Conservation (phyloP, 2,113 vertebrate genomes). For the Vulpes lagopus region DNA sequence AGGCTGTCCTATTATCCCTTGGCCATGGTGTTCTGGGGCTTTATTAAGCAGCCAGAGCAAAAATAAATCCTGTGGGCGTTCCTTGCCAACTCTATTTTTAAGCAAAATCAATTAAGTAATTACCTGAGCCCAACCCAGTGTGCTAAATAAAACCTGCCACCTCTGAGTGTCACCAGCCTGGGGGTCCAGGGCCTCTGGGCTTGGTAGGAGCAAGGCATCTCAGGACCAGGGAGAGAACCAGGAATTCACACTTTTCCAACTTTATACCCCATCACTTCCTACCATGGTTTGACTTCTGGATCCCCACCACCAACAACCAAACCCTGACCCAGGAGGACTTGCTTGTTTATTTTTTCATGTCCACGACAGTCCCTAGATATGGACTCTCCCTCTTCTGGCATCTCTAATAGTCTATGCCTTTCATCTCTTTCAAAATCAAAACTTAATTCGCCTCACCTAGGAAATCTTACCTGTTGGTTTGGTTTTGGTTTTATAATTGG, state of each 20-base stretch:
- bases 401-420: not conserved
- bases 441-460: not conserved
- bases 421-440: slow-evolving; percentile 60
- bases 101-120: slow-evolving; percentile 86
- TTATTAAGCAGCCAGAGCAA: slow-evolving; percentile 78
- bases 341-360: not conserved
- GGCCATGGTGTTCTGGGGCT: slow-evolving; percentile 72
- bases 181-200: not conserved
- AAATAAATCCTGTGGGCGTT: slow-evolving; percentile 73
- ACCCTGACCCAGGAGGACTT: not conserved
- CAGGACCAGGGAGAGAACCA: slow-evolving; percentile 1
- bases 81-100: slow-evolving; percentile 84
- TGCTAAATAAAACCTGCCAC: slow-evolving; percentile 77
- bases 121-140: slow-evolving; percentile 80
- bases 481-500: slow-evolving; percentile 22
- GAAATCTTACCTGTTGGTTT: slow-evolving; percentile 8
- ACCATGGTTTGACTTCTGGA: slow-evolving; percentile 11
- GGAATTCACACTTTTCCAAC: slow-evolving; percentile 18
- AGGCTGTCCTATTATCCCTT: slow-evolving; percentile 35
- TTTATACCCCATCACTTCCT: not conserved
- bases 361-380: not conserved
- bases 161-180: not conserved
- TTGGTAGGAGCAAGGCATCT: slow-evolving; percentile 24
- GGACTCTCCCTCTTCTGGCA: not conserved
- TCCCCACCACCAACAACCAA: not conserved